Base-by-base conservation (phyloP, 1,140 invertebrate genomes). In the Aphaenogaster rudis region DNA sequence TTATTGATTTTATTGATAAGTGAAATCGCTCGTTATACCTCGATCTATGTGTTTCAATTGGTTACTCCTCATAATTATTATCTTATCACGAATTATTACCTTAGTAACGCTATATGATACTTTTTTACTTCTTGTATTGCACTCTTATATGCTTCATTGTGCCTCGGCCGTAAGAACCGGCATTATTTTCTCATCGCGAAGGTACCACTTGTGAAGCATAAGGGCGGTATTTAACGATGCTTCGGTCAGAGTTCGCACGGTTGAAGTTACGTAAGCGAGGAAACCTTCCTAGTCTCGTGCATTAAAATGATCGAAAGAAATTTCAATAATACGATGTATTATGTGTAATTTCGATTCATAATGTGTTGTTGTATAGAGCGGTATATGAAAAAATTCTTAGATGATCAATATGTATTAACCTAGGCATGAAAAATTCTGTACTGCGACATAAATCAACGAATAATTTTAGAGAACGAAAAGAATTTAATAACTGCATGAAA, bases 141-240 rank as follows among this genome's bases (percentile, higher is more conserved):
- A 39, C 42, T 81, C 2, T 57, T 57, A 45, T 57, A 45, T 42
- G 50, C 11, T 71, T 69, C 11, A 69, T 54, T 80, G 33, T 80
- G 21, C 17, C 39, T 42, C n/a, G 36, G 17, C 11, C 2, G 28
- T 52, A 64, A 11, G 21, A 77, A 54, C 45, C 39, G n/a, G 33
- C 64, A 6, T 48, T 71, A 71, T 71, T 71, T 71, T 48, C 64
- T 81, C 64, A 81, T 81, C 50, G 78, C 15, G 13, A 71, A 57
- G 64, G 64, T 81, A 81, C 50, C 50, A 59, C 79, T 81, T 81
- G 79, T 33, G 36, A 39, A 69, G 79, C 64, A 81, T 81, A 81
- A 81, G 71, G 50, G 52, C 50, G 36, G 79, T 39, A 52, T 42
- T 81, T 81, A 81, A 81, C 50, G 66, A 71, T 50, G 64, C 50